Percentiles rank a stretch among this genome's conserved stretches.
Conservation (phyloP, 2,888 invertebrate species). For the Pristionchus japonicus region DNA sequence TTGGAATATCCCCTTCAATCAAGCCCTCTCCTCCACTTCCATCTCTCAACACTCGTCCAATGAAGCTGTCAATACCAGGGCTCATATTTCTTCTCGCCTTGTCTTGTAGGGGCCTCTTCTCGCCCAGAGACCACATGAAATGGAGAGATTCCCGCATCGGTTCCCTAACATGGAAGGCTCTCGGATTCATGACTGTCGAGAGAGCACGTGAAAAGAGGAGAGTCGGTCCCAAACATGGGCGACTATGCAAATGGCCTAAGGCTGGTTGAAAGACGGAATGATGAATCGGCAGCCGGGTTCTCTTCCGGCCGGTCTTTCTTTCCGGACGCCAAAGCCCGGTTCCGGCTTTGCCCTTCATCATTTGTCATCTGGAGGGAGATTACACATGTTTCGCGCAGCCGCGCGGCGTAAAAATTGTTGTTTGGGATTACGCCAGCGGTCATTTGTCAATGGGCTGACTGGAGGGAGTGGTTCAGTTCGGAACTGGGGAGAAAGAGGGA, state of each 20-base stretch:
- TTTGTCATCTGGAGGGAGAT: conserved; percentile 4
- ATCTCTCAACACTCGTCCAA: background rate
- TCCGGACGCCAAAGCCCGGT: conserved; percentile 11
- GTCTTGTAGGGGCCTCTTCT: background rate
- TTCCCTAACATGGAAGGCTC: too few relatives aligned
- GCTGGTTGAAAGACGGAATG: background rate
- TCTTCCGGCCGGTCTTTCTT: background rate
- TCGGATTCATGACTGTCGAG: background rate
- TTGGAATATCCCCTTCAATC: conserved; percentile 30
- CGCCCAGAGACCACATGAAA: too few relatives aligned
- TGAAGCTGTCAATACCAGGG: conserved; percentile 30
- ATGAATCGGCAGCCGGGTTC: background rate
- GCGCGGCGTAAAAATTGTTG: too few relatives aligned
- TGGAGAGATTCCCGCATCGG: too few relatives aligned
- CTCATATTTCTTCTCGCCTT: background rate
- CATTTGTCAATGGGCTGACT: background rate
- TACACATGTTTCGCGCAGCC: conserved; percentile 29
- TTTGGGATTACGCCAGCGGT: background rate
- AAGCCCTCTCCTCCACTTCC: background rate
- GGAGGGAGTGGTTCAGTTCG: background rate
- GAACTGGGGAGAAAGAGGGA: background rate
- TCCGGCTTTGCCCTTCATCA: background rate
- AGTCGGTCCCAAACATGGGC: background rate
- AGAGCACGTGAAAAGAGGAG: background rate
- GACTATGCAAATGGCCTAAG: background rate